Evolutionary conservation across 2,113 vertebrate genomes (phyloP), one percentile per base, ranked within the genome.

Genomic region (Jaculus jaculus): DNA sequence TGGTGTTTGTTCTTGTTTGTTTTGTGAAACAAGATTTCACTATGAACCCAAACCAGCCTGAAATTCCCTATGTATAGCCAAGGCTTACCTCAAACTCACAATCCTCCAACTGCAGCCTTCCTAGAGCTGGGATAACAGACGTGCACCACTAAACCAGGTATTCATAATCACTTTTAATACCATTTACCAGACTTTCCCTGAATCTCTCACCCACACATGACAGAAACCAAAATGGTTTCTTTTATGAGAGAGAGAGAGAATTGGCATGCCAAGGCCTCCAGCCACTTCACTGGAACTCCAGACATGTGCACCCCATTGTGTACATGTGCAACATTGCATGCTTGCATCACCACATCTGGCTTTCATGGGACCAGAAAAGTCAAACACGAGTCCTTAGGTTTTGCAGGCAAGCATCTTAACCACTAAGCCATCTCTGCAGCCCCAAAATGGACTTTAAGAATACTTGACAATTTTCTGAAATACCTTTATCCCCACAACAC

Each of bases 401-500:
- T 47, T 8, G 8, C 42, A 47, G 42, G 42, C 42, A 47, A 47
- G 42, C 8, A 8, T 8, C 42, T 47, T 47, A 8, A 47, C 42
- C 42, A 47, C 42, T 47, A 47, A 47, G 42, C 42, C 42, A 47
- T 47, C 42, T 47, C 42, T 47, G 5, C 8, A 47, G 42, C 42
- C 42, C 42, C 42, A 47, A 47, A 92, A 78, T 1, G 37, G 3
- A n/a, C 84, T 80, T 69, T 69, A 74, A 92, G 18, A 73, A 65
- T 73, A 89, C 58, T 87, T 73, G 8, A 47, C 6, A 26, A 18
- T 32, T 20, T 51, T 2, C 58, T 58, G 51, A 79, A 42, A 54
- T 26, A 74, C 6, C 4, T 94, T 78, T 65, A 86, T 84, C 30
- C 81, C 42, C 61, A 13, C 20, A 94, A 24, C n/a, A 95, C 80